Evolutionary conservation across 2,113 vertebrate genomes (phyloP).

Genomic region (Atrichornis clamosus): DNA sequence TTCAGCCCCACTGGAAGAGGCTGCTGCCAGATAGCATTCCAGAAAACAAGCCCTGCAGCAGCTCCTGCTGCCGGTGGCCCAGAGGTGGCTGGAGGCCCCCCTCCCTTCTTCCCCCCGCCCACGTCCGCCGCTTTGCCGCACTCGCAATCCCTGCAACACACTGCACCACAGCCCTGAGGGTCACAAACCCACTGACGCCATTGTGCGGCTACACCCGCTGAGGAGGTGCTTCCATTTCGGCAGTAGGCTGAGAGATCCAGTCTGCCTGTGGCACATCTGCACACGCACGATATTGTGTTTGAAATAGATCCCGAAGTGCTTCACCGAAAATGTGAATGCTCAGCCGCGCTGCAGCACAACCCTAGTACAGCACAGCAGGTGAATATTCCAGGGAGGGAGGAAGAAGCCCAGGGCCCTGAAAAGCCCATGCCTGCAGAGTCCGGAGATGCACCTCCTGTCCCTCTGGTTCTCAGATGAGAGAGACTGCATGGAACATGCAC

Average conservation of each 20-base stretch:
- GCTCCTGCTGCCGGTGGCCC: constrained; percentile 21
- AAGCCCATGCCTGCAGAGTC: neutral
- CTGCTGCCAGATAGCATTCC: constrained; percentile 16
- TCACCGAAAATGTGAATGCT: neutral
- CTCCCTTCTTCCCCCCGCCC: no score
- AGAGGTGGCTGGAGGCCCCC: neutral
- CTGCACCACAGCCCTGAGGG: neutral
- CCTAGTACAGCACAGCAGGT: neutral
- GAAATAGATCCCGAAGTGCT: neutral
- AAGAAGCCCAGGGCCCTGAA: fast-evolving
- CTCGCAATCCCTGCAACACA: neutral
- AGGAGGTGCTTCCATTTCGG: fast-evolving
- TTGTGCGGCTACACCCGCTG: neutral
- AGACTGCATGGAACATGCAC: neutral
- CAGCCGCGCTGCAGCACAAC: neutral
- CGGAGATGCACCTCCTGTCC: neutral
- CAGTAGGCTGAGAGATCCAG: fast-evolving
- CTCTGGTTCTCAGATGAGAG: neutral
- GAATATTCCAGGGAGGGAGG: neutral
- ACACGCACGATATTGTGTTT: fast-evolving
- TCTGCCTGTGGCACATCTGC: neutral
- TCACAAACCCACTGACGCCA: neutral
- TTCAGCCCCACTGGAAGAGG: neutral
- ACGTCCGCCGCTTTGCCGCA: fast-evolving
- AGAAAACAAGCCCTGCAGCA: neutral